phyloP scores from a whole-genome alignment of 2,888 invertebrate species.

The Laothoe populi region DNA sequence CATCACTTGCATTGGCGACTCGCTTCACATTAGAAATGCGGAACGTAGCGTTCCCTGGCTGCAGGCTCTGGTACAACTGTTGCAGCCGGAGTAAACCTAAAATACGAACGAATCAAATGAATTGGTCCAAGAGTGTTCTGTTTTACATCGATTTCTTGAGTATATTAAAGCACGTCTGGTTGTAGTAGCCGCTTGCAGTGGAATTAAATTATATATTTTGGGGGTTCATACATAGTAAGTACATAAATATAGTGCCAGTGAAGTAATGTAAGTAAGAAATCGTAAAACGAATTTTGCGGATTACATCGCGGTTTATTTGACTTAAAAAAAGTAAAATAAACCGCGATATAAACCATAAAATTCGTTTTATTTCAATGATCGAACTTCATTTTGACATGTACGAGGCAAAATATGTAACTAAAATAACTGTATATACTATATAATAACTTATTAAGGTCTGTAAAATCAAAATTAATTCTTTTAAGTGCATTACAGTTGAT shows the following conservation, averaged over 20 bases:
- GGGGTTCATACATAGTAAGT: background rate
- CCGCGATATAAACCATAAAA: no score
- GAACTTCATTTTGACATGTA: no score
- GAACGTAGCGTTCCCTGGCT: conserved; percentile 92
- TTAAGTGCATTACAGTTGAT: background rate
- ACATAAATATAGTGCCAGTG: background rate
- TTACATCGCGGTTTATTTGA: no score
- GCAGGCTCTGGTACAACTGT: conserved; percentile 94
- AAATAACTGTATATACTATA: no score
- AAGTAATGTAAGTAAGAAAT: no score
- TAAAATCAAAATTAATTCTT: background rate
- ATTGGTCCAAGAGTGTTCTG: conserved; percentile 10
- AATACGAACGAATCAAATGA: conserved; percentile 36
- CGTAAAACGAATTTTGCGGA: background rate
- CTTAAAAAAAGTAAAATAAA: no score
- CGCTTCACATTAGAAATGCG: conserved; percentile 94
- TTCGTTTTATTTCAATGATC: no score
- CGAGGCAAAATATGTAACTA: no score
- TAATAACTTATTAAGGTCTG: no score
- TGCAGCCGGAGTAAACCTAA: conserved; percentile 95
- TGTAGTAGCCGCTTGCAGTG: no score
- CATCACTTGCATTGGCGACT: conserved; percentile 92
- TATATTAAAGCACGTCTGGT: conserved; percentile 7
- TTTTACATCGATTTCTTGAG: conserved; percentile 11
- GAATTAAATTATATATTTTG: background rate